phyloP scores from a whole-genome alignment of 1,140 invertebrate species.

The Drosophila lowei region DNA sequence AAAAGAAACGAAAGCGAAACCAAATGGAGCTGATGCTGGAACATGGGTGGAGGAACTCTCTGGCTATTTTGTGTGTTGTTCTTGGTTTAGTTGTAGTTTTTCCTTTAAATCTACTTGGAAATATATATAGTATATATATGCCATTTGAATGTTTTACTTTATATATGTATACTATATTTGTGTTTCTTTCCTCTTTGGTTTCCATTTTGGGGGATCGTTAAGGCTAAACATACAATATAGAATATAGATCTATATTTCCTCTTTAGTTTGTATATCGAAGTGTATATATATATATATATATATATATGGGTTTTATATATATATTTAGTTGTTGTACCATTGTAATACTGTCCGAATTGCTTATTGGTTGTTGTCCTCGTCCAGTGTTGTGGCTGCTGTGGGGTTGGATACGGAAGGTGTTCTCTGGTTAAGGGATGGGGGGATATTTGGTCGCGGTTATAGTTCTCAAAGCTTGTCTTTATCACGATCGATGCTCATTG shows the following conservation, averaged over 20 bases:
- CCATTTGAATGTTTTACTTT: conserved; percentile 2
- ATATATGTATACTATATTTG: conserved; percentile 19
- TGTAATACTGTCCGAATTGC: conserved; percentile 63
- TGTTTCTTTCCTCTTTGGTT: conserved; percentile 9
- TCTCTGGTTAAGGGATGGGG: not conserved
- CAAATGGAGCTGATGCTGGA: conserved; percentile 6
- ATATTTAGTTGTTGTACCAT: conserved; percentile 47
- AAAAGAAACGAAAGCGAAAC: not conserved
- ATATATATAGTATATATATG: conserved; percentile 12
- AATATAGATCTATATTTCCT: conserved; percentile 51
- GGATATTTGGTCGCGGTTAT: conserved; percentile 45
- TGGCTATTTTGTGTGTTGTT: conserved; percentile 44
- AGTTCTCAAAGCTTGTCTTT: conserved; percentile 83
- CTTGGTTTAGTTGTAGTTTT: conserved; percentile 28
- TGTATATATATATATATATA: not conserved
- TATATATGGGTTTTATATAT: not conserved
- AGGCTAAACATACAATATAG: conserved; percentile 55
- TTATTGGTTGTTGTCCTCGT: conserved; percentile 40
- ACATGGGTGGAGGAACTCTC: conserved; percentile 37
- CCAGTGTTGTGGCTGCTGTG: conserved; percentile 15
- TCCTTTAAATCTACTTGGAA: conserved; percentile 15
- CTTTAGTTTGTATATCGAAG: conserved; percentile 20
- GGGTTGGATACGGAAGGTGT: not conserved
- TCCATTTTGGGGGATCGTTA: conserved; percentile 19
- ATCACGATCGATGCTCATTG: conserved; percentile 83